phyloP scores from a whole-genome alignment of 2,113 vertebrate species.

The Xiphorhynchus elegans region DNA sequence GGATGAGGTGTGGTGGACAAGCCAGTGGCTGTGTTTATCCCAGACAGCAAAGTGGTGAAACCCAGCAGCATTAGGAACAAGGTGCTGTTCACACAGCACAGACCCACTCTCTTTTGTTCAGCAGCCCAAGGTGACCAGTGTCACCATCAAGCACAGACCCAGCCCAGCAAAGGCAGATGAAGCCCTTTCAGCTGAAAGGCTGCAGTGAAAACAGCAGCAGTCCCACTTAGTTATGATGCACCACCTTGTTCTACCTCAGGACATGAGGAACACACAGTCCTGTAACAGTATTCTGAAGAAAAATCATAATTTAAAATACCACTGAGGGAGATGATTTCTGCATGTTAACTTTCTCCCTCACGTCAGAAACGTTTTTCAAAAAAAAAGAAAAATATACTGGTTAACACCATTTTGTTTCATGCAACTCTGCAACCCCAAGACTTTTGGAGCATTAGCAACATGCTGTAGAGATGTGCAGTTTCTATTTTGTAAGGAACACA shows the following conservation, averaged over 20 bases:
- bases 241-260: background rate
- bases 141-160: accelerated
- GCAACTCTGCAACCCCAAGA: background rate
- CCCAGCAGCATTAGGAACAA: background rate
- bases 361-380: background rate
- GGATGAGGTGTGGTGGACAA: background rate
- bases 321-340: background rate
- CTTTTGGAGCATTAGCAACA: background rate
- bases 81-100: accelerated
- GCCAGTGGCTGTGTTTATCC: background rate
- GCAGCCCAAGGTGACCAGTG: background rate
- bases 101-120: background rate
- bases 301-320: background rate
- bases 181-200: background rate
- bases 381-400: too few relatives aligned
- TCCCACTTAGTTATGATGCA: background rate
- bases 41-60: accelerated
- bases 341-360: background rate
- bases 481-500: background rate
- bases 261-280: background rate
- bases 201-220: background rate
- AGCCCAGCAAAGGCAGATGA: background rate
- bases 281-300: background rate
- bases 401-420: background rate
- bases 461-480: background rate